A percentile compares a stretch with the other conserved stretches of the same genome.
phyloP scores from a whole-genome alignment of 2,113 vertebrate genomes.

The Trichomycterus rosablanca region DNA sequence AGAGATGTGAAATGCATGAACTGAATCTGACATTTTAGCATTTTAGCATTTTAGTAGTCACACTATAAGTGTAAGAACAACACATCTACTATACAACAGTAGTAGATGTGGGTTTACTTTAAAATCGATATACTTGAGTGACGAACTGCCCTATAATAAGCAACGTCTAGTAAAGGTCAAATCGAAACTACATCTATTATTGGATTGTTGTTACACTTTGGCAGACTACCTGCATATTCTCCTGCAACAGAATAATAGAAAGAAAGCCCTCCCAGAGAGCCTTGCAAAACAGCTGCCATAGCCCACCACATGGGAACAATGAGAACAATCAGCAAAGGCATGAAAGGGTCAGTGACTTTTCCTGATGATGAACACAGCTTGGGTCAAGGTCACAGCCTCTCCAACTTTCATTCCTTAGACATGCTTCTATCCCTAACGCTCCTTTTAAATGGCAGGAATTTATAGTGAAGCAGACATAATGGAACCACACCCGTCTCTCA shows the following conservation, averaged over 20 bases:
- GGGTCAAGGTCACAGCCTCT: constrained; percentile 27
- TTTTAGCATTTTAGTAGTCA: too few species aligned
- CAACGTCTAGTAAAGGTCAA: neutral
- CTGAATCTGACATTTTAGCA: too few species aligned
- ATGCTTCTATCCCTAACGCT: constrained; percentile 13
- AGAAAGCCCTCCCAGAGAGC: neutral
- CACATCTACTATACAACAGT: too few species aligned
- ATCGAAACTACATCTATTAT: neutral
- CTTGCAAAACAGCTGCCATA: constrained; percentile 7
- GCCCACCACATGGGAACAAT: constrained; percentile 22
- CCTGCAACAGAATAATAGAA: neutral
- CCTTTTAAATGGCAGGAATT: constrained; percentile 26
- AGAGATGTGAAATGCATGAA: too few species aligned
- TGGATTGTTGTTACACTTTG: constrained; percentile 1
- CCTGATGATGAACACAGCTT: constrained; percentile 32
- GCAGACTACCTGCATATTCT: neutral
- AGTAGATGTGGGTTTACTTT: too few species aligned
- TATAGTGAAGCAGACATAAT: neutral
- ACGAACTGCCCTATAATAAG: too few species aligned
- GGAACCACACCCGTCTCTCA: constrained; percentile 14
- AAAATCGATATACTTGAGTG: too few species aligned
- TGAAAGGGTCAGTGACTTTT: constrained; percentile 42
- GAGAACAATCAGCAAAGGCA: constrained; percentile 35
- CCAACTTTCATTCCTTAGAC: constrained; percentile 28
- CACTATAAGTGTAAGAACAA: too few species aligned